Conservation (phyloP, 1,140 invertebrate genomes). For the Zaprionus tsacasi region DNA sequence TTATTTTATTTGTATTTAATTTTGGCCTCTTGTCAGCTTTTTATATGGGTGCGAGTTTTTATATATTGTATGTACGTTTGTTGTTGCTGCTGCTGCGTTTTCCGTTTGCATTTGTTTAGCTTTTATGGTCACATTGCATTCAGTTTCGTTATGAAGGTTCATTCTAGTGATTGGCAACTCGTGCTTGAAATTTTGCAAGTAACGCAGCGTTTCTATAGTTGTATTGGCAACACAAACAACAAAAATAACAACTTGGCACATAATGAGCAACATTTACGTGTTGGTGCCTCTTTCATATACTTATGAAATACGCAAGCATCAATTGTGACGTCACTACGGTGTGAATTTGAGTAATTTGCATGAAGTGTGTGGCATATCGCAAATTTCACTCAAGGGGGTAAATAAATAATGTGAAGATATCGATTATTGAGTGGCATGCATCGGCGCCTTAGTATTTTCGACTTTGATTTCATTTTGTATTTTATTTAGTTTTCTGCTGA, state of each 20-base stretch:
- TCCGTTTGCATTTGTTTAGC: constrained; percentile 38
- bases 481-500: background rate
- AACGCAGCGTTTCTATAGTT: constrained; percentile 36
- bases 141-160: constrained; percentile 45
- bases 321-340: constrained; percentile 26
- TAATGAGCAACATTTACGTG: constrained; percentile 23
- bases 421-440: background rate
- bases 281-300: constrained; percentile 16
- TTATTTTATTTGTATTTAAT: constrained; percentile 58
- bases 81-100: constrained; percentile 20
- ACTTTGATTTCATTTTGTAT: background rate
- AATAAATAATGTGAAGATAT: constrained; percentile 2
- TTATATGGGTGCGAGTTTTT: constrained; percentile 51
- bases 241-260: constrained; percentile 8
- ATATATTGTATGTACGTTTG: constrained; percentile 40
- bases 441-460: background rate
- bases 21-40: constrained; percentile 59
- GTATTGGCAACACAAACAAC: background rate
- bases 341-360: constrained; percentile 15
- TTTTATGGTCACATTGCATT: constrained; percentile 65
- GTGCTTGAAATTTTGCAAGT: constrained; percentile 53
- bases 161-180: constrained; percentile 53
- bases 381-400: background rate
- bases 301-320: constrained; percentile 34
- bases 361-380: background rate